phyloP scores from a whole-genome alignment of 2,888 invertebrate genomes.

The Polyommatus icarus region DNA sequence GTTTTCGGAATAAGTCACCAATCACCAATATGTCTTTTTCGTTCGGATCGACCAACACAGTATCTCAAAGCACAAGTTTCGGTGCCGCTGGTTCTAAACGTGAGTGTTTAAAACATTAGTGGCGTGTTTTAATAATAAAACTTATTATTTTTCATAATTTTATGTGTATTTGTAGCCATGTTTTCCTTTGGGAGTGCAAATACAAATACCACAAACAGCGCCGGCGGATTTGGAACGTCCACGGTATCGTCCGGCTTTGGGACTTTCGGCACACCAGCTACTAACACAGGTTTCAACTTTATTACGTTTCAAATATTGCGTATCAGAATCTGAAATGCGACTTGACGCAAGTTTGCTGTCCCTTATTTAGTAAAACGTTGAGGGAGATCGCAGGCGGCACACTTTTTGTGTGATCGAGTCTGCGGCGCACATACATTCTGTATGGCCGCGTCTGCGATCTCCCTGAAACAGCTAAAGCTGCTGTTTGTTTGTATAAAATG shows the following conservation, averaged over 20 bases:
- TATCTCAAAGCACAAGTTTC: slow-evolving; percentile 63
- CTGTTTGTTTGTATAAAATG: no score
- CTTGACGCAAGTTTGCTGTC: background rate
- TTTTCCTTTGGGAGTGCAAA: slow-evolving; percentile 77
- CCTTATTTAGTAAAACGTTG: background rate
- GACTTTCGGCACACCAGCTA: slow-evolving; percentile 67
- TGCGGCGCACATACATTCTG: no score
- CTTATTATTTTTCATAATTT: slow-evolving; percentile 11
- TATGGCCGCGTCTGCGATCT: no score
- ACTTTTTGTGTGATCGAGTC: no score
- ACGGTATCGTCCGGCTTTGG: slow-evolving; percentile 71
- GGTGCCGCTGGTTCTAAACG: slow-evolving; percentile 78
- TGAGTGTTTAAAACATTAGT: slow-evolving; percentile 53
- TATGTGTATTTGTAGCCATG: slow-evolving; percentile 55
- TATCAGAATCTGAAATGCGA: background rate
- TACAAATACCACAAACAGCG: slow-evolving; percentile 73
- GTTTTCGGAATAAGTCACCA: slow-evolving; percentile 20
- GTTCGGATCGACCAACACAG: slow-evolving; percentile 62
- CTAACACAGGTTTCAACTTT: slow-evolving; percentile 54
- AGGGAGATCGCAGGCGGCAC: no score
- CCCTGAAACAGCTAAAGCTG: background rate
- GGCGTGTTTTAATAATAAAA: background rate
- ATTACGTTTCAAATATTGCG: background rate
- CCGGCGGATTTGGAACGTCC: slow-evolving; percentile 70
- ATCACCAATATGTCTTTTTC: slow-evolving; percentile 68